Evolutionary conservation across 1,140 invertebrate species (phyloP), one percentile per base, ranked within the genome.

Genomic region (Plectrocnemia conspersa): DNA sequence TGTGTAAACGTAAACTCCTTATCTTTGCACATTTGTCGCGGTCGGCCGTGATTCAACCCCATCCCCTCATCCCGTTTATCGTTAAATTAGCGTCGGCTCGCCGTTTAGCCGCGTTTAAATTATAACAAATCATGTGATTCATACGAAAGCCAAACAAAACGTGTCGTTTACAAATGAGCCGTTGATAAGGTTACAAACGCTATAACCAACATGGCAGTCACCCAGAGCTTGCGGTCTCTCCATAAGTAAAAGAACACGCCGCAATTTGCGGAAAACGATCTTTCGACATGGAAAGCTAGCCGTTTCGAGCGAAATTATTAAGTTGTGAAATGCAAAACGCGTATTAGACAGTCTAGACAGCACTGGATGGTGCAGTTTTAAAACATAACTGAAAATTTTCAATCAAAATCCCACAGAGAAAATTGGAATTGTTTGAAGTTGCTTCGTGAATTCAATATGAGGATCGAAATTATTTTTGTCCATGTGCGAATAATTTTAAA

Each of bases 91-190:
- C 11, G 7, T 40, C 40, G n/a, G 4, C 23, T n/a, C 3, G n/a
- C 4, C 40, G n/a, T 16, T 21, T 7, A 42, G 19, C 40, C 19
- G n/a, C 19, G 15, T 45, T 41, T 53, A 53, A 53, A 53, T 53
- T 44, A 29, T 53, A 44, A 53, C 52, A 42, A 53, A 53, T 53
- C 52, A 53, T 53, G 52, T 41, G 41, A 53, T 19, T n/a, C n/a
- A 23, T n/a, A 13, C n/a, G 21, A 53, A 42, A 33, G 11, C n/a
- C 48, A 52, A 40, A 52, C 35, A 52, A 35, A 6, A 36, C 19
- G 32, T 47, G 44, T n/a, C 44, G 44, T 23, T 19, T 29, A 47
- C 49, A 52, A 50, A 52, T 21, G 49, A 52, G 35, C 49, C 49
- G 11, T 23, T 24, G 49, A 47, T 15, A 38, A 38, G 35, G 35